phyloP scores from a whole-genome alignment of 2,888 invertebrate genomes.

The Ectropis crepuscularia region DNA sequence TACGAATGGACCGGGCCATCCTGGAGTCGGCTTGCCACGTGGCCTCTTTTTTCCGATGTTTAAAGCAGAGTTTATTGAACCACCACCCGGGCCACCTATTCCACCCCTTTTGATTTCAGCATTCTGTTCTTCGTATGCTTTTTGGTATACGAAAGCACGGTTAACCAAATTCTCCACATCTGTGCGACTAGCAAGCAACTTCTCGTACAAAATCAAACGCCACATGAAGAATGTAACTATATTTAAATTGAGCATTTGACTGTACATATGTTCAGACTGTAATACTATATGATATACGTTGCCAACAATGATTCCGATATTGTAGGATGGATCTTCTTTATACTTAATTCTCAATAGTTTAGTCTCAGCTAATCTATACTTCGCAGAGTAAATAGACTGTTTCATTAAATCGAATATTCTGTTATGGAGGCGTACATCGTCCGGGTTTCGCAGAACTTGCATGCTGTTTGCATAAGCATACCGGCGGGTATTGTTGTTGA shows the following conservation, averaged over 20 bases:
- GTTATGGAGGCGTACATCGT: background rate
- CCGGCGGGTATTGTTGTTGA: background rate
- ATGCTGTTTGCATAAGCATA: background rate
- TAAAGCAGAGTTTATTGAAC: too few species aligned
- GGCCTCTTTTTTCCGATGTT: too few species aligned
- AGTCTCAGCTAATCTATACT: constrained; percentile 4
- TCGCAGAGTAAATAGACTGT: constrained; percentile 2
- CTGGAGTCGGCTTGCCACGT: too few species aligned
- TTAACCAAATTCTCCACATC: constrained; percentile 5
- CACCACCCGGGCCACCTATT: too few species aligned
- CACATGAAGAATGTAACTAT: background rate
- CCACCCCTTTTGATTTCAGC: too few species aligned
- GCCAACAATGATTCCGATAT: constrained; percentile 6
- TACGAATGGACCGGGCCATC: too few species aligned
- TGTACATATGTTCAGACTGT: constrained; percentile 3
- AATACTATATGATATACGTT: constrained; percentile 1
- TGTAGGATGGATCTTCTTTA: background rate
- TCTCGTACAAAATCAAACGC: constrained; percentile 1
- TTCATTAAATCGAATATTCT: background rate
- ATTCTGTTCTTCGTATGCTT: too few species aligned
- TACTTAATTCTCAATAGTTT: background rate
- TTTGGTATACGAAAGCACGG: background rate
- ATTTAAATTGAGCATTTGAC: background rate
- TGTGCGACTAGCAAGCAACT: constrained; percentile 1
- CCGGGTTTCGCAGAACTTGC: background rate